phyloP scores from a whole-genome alignment of 1,140 invertebrate species.

The Lordiphosa mommai region DNA sequence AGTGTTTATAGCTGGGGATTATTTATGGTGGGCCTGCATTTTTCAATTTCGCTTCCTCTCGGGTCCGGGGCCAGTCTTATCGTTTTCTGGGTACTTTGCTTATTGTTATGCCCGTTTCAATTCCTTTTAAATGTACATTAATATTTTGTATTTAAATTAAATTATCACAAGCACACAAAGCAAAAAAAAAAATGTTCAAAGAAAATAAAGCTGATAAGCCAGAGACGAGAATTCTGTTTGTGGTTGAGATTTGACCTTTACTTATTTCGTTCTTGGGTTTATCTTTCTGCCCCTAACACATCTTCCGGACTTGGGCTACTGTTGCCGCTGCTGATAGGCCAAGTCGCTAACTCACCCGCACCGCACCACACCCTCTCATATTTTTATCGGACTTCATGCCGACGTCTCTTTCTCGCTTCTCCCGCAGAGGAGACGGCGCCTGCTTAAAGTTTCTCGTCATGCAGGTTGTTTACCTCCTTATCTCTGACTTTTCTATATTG shows the following conservation, averaged over 20 bases:
- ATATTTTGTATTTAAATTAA: constrained; percentile 53
- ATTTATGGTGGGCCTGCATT: too few relatives aligned
- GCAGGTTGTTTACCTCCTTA: constrained; percentile 72
- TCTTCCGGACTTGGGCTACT: constrained; percentile 56
- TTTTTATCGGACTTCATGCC: constrained; percentile 42
- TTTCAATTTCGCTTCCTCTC: too few relatives aligned
- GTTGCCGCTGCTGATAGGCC: constrained; percentile 22
- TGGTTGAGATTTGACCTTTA: constrained; percentile 22
- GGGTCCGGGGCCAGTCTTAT: constrained; percentile 24
- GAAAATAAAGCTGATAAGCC: constrained; percentile 37
- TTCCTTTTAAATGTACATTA: constrained; percentile 46
- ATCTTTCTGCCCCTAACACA: constrained; percentile 48
- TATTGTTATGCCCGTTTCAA: constrained; percentile 22
- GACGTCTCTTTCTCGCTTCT: constrained; percentile 23
- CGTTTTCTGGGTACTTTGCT: constrained; percentile 17
- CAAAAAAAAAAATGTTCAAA: constrained; percentile 17
- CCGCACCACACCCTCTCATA: constrained; percentile 27
- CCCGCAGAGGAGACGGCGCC: constrained; percentile 28
- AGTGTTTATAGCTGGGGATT: too few relatives aligned
- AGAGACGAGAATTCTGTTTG: not conserved
- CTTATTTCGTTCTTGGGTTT: constrained; percentile 22
- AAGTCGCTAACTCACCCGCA: constrained; percentile 27
- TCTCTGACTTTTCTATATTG: constrained; percentile 52
- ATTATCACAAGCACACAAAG: constrained; percentile 36
- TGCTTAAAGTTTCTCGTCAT: constrained; percentile 48